Evolutionary conservation across 2,888 invertebrate species (phyloP), one percentile per base, ranked within the genome.

Genomic region (Habroteleia sp.): DNA sequence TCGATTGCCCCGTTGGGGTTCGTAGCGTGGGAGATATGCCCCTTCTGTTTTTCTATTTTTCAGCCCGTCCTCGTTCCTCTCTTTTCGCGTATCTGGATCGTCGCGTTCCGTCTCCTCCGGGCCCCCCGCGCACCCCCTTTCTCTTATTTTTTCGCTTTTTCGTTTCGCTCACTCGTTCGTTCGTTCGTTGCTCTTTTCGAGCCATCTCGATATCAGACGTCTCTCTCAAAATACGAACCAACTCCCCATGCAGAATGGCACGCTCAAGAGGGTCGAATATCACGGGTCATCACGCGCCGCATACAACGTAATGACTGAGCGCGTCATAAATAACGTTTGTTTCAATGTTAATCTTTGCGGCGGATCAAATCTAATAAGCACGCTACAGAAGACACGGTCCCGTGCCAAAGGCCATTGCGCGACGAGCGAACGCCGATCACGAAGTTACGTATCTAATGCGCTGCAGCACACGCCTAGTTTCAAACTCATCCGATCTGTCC

Each of bases 281-380:
- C 85, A 81, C 69, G 82, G 85, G 86, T 84, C 85, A 85, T 87
- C 86, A 80, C 74, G 73, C 62, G 79, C 73, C 76, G 71, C 69
- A 76, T 80, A 81, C 77, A 74, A 81, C 80, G 81, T 82, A 84
- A 84, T 85, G 85, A 85, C 84, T 79, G 81, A 79, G 81, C 81
- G 82, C 80, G 81, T 83, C 85, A 80, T 88, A 88, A 87, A 88
- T 88, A 86, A 88, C 86, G 80, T 85, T 86, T 84, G 84, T 86
- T 85, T 84, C 86, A 84, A 85, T 86, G 84, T 83, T 86, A 87
- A 87, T 87, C 87, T 84, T 77, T 69, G 68, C 78, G 80, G 81
- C 84, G 83, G 83, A 87, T 88, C 87, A 82, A 81, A 86, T 87
- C 87, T 87, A 87, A 87, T 86, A 86, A 85, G 84, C 79, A 84